Evolutionary conservation across 2,797 vertebrate genomes (phyloP), one percentile per base, ranked within the genome.

Genomic region (Dermochelys coriacea): DNA sequence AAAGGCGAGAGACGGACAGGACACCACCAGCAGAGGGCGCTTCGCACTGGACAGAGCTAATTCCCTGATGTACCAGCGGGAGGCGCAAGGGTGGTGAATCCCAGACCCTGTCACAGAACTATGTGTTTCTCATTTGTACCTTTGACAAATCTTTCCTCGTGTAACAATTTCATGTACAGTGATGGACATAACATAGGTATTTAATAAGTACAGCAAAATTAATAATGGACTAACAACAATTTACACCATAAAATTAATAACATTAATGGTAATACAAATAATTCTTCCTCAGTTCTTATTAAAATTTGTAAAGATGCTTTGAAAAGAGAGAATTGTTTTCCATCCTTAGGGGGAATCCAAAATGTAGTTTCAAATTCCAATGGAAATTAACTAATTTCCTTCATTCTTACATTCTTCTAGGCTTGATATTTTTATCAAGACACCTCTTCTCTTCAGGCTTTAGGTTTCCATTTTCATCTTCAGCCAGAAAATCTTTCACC

Each of bases 341-440:
- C 61, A 11, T 85, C 52, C 93, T 57, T 77, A 89, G 12, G 45
- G 86, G n/a, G 81, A 97, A 92, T 91, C 25, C 75, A 83, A 96
- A 95, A 86, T 59, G 52, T 61, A 41, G 14, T 89, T 91, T 89
- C 25, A 93, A 86, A 59, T 51, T 81, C 8, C 85, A 55, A 41
- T 81, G 96, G 93, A 95, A 90, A 90, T 59, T 84, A 47, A 71
- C 50, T 87, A 75, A 91, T 96, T 93, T 92, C 27, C 79, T 91
- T 85, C 91, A 94, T 94, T 47, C 75, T 87, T 55, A 79, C 86
- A 87, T 47, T 95, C 81, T 95, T 93, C 54, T n/a, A 95, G 86
- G 51, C 14, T 77, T 96, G 94, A 89, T 86, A 93, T 96, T 95
- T 97, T 97, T 81, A 91, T 81, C 5, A 82, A 89, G 92, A 86